phyloP scores from a whole-genome alignment of 2,888 invertebrate species.

The Pammene fasciana region DNA sequence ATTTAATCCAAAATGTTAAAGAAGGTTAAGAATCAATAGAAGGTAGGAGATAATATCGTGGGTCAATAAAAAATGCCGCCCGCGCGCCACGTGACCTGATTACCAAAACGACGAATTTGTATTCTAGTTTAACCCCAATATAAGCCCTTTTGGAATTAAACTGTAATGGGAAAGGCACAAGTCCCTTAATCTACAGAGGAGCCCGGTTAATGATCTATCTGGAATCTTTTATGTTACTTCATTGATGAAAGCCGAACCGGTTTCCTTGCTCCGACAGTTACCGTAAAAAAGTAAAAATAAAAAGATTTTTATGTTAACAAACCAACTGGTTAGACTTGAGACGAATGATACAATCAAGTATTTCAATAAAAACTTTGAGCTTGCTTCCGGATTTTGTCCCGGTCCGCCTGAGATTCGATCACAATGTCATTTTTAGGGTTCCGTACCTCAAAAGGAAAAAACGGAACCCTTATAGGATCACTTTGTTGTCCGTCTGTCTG shows the following conservation, averaged over 20 bases:
- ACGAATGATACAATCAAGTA: too few relatives aligned
- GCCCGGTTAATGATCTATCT: conserved; percentile 3
- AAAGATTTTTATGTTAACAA: too few relatives aligned
- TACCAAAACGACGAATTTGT: not conserved
- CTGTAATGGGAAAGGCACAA: not conserved
- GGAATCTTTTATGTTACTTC: conserved; percentile 6
- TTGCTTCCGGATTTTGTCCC: too few relatives aligned
- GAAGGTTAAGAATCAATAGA: conserved; percentile 5
- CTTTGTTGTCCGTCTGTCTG: too few relatives aligned
- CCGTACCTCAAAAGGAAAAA: too few relatives aligned
- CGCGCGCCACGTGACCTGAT: not conserved
- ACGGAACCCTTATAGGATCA: too few relatives aligned
- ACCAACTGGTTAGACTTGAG: too few relatives aligned
- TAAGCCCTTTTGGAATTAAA: not conserved
- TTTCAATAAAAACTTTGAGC: too few relatives aligned
- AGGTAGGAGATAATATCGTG: conserved; percentile 10
- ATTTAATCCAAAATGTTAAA: not conserved
- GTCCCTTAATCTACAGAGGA: not conserved
- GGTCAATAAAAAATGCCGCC: conserved; percentile 25
- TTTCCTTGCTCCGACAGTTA: not conserved
- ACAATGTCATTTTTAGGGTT: too few relatives aligned
- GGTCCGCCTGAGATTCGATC: too few relatives aligned
- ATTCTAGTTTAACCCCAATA: not conserved
- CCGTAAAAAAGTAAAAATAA: not conserved
- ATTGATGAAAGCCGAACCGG: conserved; percentile 2